Percentiles rank a stretch among this genome's conserved stretches.
These are phyloP conservation scores for Portunus trituberculatus DNA, from an alignment of 1,140 invertebrate genomes.

Conservation along the genomic window DNA sequence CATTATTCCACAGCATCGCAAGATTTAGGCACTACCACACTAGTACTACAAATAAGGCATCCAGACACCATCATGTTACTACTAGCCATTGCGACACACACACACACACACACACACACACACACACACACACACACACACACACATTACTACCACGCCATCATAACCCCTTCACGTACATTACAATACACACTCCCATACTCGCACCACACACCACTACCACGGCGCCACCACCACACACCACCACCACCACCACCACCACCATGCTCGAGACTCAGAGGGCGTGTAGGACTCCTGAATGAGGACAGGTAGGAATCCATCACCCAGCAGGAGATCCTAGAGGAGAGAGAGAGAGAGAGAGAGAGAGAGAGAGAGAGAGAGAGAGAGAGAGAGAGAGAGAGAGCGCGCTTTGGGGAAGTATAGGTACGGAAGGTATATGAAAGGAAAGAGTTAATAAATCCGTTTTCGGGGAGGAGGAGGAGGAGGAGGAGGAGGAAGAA, in stretches of 20 bases:
- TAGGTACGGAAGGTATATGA: not conserved
- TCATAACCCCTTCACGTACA: not conserved
- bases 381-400: not conserved
- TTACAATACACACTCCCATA: not conserved
- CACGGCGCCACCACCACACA: conserved; percentile 7
- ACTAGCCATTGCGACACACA: not conserved
- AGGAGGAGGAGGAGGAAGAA: not conserved
- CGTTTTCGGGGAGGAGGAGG: not conserved
- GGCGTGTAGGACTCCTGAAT: conserved; percentile 31
- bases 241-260: conserved; percentile 32
- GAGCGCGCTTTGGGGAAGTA: not conserved
- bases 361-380: conserved; percentile 28
- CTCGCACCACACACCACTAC: not conserved
- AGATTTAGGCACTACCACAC: too few species aligned
- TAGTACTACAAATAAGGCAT: too few species aligned
- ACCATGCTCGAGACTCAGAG: not conserved
- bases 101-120: not conserved
- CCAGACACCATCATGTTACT: not conserved
- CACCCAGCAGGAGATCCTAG: not conserved
- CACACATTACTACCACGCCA: not conserved
- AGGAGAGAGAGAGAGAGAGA: not conserved
- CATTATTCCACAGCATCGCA: too few species aligned
- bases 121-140: not conserved
- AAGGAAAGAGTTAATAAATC: not conserved
- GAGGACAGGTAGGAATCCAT: conserved; percentile 47